These are phyloP conservation scores for Lemur catta DNA, from an alignment of 2,797 vertebrate genomes.

Conservation along the genomic window DNA sequence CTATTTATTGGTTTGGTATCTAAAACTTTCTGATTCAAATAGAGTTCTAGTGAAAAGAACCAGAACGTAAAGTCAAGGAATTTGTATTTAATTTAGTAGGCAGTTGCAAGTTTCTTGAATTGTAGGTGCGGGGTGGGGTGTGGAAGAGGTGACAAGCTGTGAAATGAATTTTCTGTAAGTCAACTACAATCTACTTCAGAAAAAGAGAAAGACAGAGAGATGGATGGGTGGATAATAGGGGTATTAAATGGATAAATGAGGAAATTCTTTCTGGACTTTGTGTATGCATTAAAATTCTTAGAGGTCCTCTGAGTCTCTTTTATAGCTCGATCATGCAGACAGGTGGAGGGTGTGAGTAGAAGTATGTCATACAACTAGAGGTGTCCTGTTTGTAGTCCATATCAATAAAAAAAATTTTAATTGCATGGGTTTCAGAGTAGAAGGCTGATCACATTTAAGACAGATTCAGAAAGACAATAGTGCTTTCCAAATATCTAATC, in stretches of 20 bases:
- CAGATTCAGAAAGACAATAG: not conserved
- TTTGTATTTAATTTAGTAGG: not conserved
- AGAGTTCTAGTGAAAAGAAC: not conserved
- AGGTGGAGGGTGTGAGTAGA: not conserved
- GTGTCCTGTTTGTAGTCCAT: not conserved
- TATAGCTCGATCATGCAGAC: not conserved
- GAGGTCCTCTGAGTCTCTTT: not conserved
- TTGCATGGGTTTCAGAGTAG: not conserved
- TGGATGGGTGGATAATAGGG: not conserved
- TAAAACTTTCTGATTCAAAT: not conserved
- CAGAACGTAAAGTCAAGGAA: not conserved
- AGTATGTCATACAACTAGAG: not conserved
- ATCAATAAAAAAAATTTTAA: not conserved
- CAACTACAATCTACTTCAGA: not conserved
- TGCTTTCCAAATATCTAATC: constrained; percentile 47
- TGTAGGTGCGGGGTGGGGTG: not conserved
- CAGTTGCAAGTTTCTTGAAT: not conserved
- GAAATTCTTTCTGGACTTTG: not conserved
- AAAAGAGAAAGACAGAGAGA: not conserved
- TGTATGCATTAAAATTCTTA: not conserved
- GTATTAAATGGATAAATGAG: not conserved
- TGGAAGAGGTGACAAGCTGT: not conserved
- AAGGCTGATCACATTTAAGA: constrained; percentile 10
- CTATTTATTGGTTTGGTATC: not conserved
- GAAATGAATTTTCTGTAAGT: constrained; percentile 47